phyloP scores from a whole-genome alignment of 2,113 vertebrate genomes.

The Ptilonorhynchus violaceus region DNA sequence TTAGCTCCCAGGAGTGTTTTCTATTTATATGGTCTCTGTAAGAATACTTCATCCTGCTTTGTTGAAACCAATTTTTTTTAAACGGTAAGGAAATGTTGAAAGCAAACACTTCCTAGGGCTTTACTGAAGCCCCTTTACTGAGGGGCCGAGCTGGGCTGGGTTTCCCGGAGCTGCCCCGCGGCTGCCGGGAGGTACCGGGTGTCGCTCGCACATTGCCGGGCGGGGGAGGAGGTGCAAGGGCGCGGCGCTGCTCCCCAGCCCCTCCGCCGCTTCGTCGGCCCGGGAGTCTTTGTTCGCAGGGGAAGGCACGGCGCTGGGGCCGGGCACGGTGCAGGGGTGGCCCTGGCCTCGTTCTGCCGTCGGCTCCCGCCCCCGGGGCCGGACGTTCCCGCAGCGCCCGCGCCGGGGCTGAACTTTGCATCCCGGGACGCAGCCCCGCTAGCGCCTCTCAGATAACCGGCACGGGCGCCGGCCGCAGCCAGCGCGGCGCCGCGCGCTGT shows the following conservation, averaged over 20 bases:
- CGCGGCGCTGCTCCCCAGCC: background rate
- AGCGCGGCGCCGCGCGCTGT: background rate
- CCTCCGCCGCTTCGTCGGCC: background rate
- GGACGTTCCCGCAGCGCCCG: background rate
- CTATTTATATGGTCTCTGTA: background rate
- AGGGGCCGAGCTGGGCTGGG: background rate
- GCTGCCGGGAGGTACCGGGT: background rate
- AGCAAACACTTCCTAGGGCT: background rate
- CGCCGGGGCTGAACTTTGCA: background rate
- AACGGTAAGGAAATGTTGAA: no score
- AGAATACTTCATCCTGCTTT: background rate
- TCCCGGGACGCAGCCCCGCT: fast-evolving
- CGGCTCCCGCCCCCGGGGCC: no score
- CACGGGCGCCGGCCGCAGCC: background rate
- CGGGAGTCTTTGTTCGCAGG: background rate
- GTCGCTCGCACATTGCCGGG: background rate
- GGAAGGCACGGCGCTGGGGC: background rate
- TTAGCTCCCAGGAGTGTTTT: background rate
- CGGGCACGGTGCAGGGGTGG: fast-evolving
- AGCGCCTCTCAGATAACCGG: background rate
- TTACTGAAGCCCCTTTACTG: fast-evolving
- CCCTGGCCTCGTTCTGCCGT: background rate
- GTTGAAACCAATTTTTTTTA: background rate
- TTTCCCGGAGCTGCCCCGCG: no score
- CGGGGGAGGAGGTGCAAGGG: background rate